Base-by-base conservation (phyloP, 2,113 vertebrate species). In the Stegastes partitus region DNA sequence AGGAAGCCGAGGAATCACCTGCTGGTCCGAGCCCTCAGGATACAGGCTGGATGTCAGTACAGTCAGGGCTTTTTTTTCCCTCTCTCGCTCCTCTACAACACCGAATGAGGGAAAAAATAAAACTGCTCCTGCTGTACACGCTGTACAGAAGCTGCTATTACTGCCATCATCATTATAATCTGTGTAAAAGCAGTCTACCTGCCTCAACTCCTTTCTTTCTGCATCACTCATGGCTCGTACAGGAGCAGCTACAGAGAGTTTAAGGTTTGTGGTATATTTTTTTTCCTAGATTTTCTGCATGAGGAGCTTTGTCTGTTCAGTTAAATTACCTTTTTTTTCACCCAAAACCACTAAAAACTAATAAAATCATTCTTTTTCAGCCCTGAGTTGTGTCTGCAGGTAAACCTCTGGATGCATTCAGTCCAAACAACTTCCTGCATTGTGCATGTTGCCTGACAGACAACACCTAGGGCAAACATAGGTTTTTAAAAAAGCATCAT, bases 151-250 rank as follows among this genome's bases (percentile, higher is more conserved):
- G 21, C 9, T 9, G 26, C n/a, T 9, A 37, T 39, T 37, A 63
- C 61, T 16, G 2, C 31, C 12, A 23, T 22, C 62, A 73, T 66
- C n/a, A 49, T 51, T 51, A 23, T 68, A 54, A 69, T 73, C 55
- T 56, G 9, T 76, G 47, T 22, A 5, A 50, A 37, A 71, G 54
- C 31, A 18, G 18, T 25, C 49, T 21, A 37, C 39, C 47, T 54
- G 44, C 39, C 49, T 42, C 25, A 44, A 9, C 23, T 19, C 34
- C 21, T 54, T 56, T 42, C 15, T 68, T 45, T 63, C 25, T 64
- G 25, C 39, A 45, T 42, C 59, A 57, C 61, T 79, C 39, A 85
- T 82, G 59, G 45, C 54, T 71, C 53, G 58, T 1, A 19, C 51
- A 53, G 34, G 11, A 55, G 37, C 37, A 37, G 14, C 37, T 21